Conservation (phyloP, 2,797 vertebrate genomes). For the Eleutherodactylus coqui region DNA sequence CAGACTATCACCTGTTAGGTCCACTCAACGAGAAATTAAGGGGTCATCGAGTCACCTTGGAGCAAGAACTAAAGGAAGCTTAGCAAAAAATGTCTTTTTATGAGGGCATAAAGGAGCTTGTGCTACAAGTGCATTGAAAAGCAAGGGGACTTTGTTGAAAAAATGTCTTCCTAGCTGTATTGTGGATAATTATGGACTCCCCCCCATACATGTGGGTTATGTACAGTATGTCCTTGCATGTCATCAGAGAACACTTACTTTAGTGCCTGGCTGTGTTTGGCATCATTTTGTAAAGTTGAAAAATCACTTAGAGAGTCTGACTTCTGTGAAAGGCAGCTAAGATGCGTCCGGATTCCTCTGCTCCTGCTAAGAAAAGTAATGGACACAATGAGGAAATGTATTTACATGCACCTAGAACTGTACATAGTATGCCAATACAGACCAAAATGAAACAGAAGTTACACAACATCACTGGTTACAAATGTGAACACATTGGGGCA, state of each 20-base stretch:
- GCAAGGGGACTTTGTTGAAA: no score
- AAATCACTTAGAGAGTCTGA: slow-evolving; percentile 97
- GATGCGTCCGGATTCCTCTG: slow-evolving; percentile 93
- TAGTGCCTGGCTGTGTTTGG: slow-evolving; percentile 79
- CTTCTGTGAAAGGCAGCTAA: slow-evolving; percentile 95
- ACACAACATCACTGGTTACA: not conserved
- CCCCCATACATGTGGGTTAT: no score
- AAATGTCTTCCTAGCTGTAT: no score
- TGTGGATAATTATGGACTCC: no score
- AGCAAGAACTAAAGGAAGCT: no score
- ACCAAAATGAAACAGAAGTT: not conserved
- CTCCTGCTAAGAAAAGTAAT: slow-evolving; percentile 74
- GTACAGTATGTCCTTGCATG: not conserved
- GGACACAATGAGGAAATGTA: not conserved
- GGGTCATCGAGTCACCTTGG: no score
- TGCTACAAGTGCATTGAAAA: no score
- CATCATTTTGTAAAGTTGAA: slow-evolving; percentile 89
- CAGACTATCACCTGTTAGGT: no score
- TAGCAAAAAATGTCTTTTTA: no score
- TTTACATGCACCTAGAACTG: not conserved
- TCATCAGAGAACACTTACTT: slow-evolving; percentile 74
- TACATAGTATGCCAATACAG: not conserved
- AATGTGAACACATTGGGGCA: not conserved
- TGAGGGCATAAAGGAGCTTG: no score
- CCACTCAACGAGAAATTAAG: no score